Base-by-base conservation (phyloP, 2,888 invertebrate species). In the Glaucopsyche alexis region DNA sequence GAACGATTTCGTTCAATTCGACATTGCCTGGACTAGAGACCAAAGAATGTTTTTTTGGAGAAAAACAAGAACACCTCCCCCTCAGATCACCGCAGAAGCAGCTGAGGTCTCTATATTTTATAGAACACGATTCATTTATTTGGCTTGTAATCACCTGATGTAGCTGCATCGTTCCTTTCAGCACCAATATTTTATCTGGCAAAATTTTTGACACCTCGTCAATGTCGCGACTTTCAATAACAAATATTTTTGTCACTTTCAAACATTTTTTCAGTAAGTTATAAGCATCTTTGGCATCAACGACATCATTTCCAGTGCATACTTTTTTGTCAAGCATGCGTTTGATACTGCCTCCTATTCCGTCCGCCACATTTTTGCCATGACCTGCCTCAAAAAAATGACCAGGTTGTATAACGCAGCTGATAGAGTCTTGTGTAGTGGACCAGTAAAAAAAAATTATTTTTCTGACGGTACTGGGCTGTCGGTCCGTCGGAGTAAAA, bases 1-100 rank as follows among this genome's bases (percentile, higher is more conserved):
- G 29, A 2, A 29, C 29, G 29, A 29, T 29, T 29, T 29, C 29
- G 29, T 29, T 29, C 29, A 29, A 29, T 29, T 29, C 29, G 29
- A 29, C 29, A 29, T 29, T 29, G 29, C 29, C 29, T 2, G 29
- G 29, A 29, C 29, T 29, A 29, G 29, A 29, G 29, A 13, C 14
- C 14, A 50, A n/a, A 13, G n/a, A 13, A 49, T 13, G 49, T 49
- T 49, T 11, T 13, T 49, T 49, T 13, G 49, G 49, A 11, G 49
- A 49, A 49, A 49, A 49, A 49, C 49, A 49, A 8, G 49, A 8
- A 49, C 49, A 49, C 13, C 13, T 1, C 11, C 38, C 65, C 2
- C 65, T 65, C 29, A 65, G 38, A 7, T 65, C 65, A 65, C 65
- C 29, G 38, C 65, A 65, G 29, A 65, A 65, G 65, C 65, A 65